Conservation (phyloP, 2,797 vertebrate genomes). For the Chlorospingus semifuscus region DNA sequence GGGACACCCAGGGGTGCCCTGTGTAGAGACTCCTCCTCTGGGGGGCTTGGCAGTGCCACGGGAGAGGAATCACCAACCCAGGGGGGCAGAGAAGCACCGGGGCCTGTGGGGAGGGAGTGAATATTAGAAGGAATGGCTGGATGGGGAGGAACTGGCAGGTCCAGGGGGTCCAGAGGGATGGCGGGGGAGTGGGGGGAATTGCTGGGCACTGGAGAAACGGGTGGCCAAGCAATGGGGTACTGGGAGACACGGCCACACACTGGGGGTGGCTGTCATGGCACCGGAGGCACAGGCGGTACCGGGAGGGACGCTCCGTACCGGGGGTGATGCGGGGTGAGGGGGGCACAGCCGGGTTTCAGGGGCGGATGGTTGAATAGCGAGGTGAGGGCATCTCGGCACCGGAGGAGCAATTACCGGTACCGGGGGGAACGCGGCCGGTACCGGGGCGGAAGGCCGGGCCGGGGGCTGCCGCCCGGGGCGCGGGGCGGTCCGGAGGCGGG, state of each 20-base stretch:
- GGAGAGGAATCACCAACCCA: neutral
- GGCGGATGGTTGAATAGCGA: neutral
- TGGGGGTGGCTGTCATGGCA: fast-evolving
- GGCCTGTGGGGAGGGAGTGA: neutral
- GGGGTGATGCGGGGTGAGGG: neutral
- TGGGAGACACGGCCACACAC: neutral
- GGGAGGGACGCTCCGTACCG: neutral
- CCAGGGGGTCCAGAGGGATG: neutral
- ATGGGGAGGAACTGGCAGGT: neutral
- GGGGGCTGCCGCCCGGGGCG: neutral
- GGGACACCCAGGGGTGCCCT: neutral
- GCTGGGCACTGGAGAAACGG: neutral
- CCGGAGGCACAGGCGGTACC: neutral
- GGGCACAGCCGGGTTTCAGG: neutral
- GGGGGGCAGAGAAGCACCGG: neutral
- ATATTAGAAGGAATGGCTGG: neutral
- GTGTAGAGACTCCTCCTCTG: neutral
- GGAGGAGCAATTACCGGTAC: neutral
- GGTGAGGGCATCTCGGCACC: neutral
- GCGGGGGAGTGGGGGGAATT: neutral
- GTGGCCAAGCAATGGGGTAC: neutral
- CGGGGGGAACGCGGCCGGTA: neutral
- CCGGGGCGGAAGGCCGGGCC: neutral
- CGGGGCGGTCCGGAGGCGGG: constrained; percentile 33
- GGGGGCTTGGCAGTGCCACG: neutral